Conservation (phyloP, 2,888 invertebrate species). For the Agonopterix alstromeriana region DNA sequence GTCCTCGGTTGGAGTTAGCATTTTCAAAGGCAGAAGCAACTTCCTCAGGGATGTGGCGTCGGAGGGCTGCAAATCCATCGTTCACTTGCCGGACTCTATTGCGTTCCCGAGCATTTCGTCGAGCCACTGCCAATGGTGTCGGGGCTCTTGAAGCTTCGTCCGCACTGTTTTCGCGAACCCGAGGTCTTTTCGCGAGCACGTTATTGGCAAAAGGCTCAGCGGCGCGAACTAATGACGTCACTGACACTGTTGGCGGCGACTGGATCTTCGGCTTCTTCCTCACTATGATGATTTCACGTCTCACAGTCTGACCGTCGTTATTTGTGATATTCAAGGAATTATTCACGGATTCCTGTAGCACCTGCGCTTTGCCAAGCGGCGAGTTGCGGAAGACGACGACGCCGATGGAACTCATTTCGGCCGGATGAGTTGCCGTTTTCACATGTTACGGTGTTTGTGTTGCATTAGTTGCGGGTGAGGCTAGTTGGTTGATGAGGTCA, state of each 20-base stretch:
- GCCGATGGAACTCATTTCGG: constrained; percentile 75
- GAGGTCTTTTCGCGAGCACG: constrained; percentile 47
- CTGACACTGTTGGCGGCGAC: constrained; percentile 54
- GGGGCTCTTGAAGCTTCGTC: constrained; percentile 73
- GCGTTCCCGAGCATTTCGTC: constrained; percentile 93
- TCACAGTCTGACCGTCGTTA: constrained; percentile 52
- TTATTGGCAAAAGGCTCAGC: constrained; percentile 43
- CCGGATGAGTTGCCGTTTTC: constrained; percentile 47
- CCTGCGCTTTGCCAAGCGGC: constrained; percentile 76
- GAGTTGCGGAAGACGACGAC: constrained; percentile 78
- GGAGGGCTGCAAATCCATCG: constrained; percentile 91
- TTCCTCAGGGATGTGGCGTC: constrained; percentile 91
- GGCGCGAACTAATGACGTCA: constrained; percentile 60
- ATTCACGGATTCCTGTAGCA: constrained; percentile 80
- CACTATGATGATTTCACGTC: constrained; percentile 72
- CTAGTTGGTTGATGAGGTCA: constrained; percentile 30
- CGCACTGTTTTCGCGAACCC: constrained; percentile 58
- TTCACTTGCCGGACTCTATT: constrained; percentile 96
- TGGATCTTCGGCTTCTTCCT: constrained; percentile 67
- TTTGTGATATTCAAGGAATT: constrained; percentile 75
- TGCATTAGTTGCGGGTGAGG: constrained; percentile 34
- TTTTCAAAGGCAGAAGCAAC: constrained; percentile 83
- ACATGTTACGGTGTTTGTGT: constrained; percentile 58
- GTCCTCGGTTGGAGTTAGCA: constrained; percentile 80
- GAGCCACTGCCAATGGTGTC: constrained; percentile 88